Evolutionary conservation across 2,113 vertebrate genomes (phyloP).

Genomic region (Etheostoma cragini): DNA sequence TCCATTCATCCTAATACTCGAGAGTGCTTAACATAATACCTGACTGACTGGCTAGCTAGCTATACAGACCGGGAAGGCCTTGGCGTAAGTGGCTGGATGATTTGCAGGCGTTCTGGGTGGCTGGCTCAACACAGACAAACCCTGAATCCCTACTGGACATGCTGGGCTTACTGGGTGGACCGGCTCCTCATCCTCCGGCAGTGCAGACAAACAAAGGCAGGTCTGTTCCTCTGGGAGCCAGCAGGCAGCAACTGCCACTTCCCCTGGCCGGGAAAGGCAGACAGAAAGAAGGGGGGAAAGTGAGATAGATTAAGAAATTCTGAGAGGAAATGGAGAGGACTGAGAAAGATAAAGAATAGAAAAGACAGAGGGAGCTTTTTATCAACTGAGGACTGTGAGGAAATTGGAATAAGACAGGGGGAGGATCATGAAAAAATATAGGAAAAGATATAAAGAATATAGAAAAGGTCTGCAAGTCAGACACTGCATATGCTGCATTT

Average conservation of each 20-base stretch:
- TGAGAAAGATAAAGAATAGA: constrained; percentile 10
- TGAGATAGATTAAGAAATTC: constrained; percentile 54
- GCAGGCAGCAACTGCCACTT: constrained; percentile 59
- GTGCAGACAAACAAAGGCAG: constrained; percentile 72
- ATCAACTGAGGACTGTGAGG: background rate
- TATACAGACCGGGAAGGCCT: constrained; percentile 20
- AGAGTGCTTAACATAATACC: constrained; percentile 44
- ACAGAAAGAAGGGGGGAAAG: constrained; percentile 21
- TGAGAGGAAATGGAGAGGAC: constrained; percentile 31
- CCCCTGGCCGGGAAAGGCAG: constrained; percentile 55
- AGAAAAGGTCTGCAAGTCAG: constrained; percentile 31
- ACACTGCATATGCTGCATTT: constrained; percentile 12
- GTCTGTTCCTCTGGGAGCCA: constrained; percentile 71
- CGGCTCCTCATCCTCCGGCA: constrained; percentile 70
- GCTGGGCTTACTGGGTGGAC: constrained; percentile 59
- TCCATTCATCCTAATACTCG: background rate
- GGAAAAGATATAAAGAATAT: background rate
- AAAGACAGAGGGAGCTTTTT: constrained; percentile 24
- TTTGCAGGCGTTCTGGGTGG: constrained; percentile 66
- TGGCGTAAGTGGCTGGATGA: constrained; percentile 55
- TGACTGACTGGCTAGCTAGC: constrained; percentile 16
- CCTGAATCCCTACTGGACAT: constrained; percentile 56
- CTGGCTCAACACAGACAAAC: constrained; percentile 47
- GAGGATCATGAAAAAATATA: background rate
- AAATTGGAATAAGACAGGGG: constrained; percentile 15